These are phyloP conservation scores for Leucopsar rothschildi DNA, from an alignment of 2,113 vertebrate genomes.

Conservation along the genomic window DNA sequence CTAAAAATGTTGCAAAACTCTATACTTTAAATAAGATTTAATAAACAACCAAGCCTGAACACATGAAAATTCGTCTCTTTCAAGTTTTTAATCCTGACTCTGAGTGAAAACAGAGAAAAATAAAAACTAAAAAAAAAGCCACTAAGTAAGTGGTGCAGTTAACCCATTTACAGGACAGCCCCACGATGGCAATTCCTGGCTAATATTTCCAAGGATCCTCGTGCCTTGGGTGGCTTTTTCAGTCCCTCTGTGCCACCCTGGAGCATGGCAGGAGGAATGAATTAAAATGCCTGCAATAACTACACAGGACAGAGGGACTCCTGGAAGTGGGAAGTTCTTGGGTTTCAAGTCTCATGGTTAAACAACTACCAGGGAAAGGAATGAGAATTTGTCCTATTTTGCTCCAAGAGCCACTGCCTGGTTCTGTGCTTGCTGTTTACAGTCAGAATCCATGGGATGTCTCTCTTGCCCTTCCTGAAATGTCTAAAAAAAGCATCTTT, in stretches of 20 bases:
- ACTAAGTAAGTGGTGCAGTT: too few relatives aligned
- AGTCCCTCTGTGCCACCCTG: not conserved
- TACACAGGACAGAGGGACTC: not conserved
- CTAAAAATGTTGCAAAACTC: too few relatives aligned
- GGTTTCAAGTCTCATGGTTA: not conserved
- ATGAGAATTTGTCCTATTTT: not conserved
- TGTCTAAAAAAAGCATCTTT: not conserved
- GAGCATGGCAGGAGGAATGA: not conserved
- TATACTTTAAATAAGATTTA: too few relatives aligned
- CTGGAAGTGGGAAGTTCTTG: not conserved
- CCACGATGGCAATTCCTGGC: rapidly evolving
- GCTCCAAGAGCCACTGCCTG: not conserved
- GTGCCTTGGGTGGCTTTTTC: not conserved
- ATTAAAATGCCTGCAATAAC: not conserved
- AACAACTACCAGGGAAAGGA: not conserved
- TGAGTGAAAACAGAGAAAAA: too few relatives aligned
- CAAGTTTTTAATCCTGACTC: too few relatives aligned
- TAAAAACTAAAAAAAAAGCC: too few relatives aligned
- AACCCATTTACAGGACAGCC: not conserved
- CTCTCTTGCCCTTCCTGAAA: not conserved
- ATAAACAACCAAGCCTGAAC: too few relatives aligned
- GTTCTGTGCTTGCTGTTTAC: not conserved
- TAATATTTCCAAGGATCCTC: rapidly evolving
- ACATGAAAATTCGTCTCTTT: too few relatives aligned
- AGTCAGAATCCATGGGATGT: not conserved